Percentiles rank a stretch among this genome's conserved stretches.
Evolutionary conservation across 2,797 vertebrate species (phyloP).

Genomic region (Sebastes jordani): DNA sequence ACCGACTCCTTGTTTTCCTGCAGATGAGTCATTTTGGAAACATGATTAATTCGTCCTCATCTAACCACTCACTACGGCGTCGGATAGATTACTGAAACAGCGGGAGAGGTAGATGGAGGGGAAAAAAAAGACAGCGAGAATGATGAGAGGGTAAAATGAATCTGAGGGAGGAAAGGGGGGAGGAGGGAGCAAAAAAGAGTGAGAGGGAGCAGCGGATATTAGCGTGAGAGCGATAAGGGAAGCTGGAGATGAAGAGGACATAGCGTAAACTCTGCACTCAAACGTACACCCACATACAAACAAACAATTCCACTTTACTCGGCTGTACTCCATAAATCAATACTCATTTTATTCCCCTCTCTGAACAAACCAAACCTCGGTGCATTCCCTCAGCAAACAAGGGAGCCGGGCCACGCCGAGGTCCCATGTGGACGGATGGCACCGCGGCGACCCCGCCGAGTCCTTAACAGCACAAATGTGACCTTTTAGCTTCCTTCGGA

Average conservation of each 20-base stretch:
- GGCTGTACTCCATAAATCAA: constrained; percentile 52
- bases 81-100: constrained; percentile 61
- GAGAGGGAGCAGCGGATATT: constrained; percentile 45
- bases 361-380: constrained; percentile 20
- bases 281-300: constrained; percentile 34
- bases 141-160: constrained; percentile 39
- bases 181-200: neutral
- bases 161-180: neutral
- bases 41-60: constrained; percentile 64
- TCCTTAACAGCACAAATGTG: constrained; percentile 51
- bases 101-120: constrained; percentile 39
- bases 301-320: constrained; percentile 51
- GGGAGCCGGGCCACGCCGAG: neutral
- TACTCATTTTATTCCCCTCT: constrained; percentile 42
- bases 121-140: constrained; percentile 14
- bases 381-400: constrained; percentile 35
- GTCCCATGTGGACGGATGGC: constrained; percentile 32
- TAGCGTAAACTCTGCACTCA: constrained; percentile 21
- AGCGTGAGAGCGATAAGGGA: constrained; percentile 29
- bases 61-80: constrained; percentile 25
- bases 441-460: constrained; percentile 24
- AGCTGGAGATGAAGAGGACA: constrained; percentile 34
- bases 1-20: constrained; percentile 36
- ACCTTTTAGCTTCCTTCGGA: constrained; percentile 60
- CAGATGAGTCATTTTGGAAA: constrained; percentile 53